Conservation (phyloP, 1,140 invertebrate species). For the Portunus trituberculatus region DNA sequence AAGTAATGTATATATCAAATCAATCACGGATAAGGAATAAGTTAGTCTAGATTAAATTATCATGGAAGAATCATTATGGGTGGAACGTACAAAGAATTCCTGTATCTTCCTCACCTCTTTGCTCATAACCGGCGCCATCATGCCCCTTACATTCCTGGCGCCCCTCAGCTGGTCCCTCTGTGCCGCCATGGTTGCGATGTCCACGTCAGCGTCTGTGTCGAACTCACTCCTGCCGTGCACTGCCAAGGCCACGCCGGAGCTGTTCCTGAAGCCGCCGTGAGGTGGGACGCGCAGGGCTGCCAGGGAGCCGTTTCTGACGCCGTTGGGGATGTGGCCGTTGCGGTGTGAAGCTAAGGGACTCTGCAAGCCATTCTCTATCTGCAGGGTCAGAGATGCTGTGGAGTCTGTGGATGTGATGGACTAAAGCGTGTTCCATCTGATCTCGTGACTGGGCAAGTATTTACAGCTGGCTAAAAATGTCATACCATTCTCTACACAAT, state of each 20-base stretch:
- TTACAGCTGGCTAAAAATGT: background rate
- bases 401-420: background rate
- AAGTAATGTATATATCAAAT: no score
- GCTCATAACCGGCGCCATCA: slow-evolving; percentile 74
- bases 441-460: background rate
- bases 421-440: background rate
- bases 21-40: no score
- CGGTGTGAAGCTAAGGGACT: slow-evolving; percentile 29
- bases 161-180: slow-evolving; percentile 75
- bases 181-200: slow-evolving; percentile 74
- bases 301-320: background rate
- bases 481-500: background rate
- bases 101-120: slow-evolving; percentile 66
- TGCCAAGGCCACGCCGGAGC: background rate
- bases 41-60: no score
- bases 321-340: slow-evolving; percentile 53
- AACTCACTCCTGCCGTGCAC: slow-evolving; percentile 62
- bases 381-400: background rate
- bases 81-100: no score
- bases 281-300: slow-evolving; percentile 1
- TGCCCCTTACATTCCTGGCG: slow-evolving; percentile 62
- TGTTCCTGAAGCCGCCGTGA: background rate
- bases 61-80: no score
- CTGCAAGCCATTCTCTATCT: slow-evolving; percentile 35
- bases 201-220: slow-evolving; percentile 69